Evolutionary conservation across 1,140 invertebrate species (phyloP), one percentile per base, ranked within the genome.

Genomic region (Hypothenemus hampei): DNA sequence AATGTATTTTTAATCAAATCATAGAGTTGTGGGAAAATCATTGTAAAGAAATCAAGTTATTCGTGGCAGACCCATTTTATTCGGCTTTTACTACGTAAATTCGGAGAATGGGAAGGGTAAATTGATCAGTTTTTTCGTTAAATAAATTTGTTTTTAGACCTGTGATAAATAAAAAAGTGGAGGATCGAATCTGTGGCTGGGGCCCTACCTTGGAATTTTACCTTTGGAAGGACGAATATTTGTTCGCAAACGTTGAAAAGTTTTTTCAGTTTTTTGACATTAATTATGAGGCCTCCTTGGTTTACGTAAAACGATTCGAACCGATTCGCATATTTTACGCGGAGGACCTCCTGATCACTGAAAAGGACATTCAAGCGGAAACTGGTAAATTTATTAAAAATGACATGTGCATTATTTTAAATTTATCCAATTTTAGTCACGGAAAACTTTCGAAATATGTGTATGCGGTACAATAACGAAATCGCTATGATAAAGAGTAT

Each of bases 111-210:
- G 15, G 71, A 58, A n/a, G n/a, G 7, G 35, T 29, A 29, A 29
- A 7, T 29, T 7, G 35, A 10, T 11, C 15, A 11, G 8, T 43
- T 21, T 26, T 47, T 55, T 31, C 31, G 3, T 20, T 2, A 45
- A n/a, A n/a, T n/a, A n/a, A 43, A 20, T 43, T 70, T 49, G 72
- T 73, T 72, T 77, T 68, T 40, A 87, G 87, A 54, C 86, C 87
- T 0, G 78, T 84, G 13, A 83, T 89, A 37, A 85, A 88, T 75
- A 80, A 80, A 15, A 84, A 84, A 68, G 75, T 80, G 65, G 81
- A 87, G 61, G 78, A 85, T 37, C 79, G 82, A 64, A 77, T 80
- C 0, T 82, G 79, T 37, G 82, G 82, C 1, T 72, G 78, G 21
- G 80, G 86, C 0, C 84, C 85, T 0, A 77, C 78, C 43, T 67